These are phyloP conservation scores for Rapana venosa DNA, from an alignment of 2,888 invertebrate species.

Conservation along the genomic window DNA sequence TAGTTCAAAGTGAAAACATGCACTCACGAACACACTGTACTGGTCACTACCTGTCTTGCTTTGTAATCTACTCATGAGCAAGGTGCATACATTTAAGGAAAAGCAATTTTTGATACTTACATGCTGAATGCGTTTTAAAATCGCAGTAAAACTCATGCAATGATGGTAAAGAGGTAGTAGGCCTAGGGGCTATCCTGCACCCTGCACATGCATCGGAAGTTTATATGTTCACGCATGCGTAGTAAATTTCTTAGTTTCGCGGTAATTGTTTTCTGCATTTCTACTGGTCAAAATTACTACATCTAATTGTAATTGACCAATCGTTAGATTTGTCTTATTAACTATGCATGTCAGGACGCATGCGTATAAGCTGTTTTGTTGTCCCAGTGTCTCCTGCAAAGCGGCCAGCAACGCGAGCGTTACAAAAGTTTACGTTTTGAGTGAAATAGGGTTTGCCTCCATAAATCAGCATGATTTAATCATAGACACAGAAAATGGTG, in stretches of 20 bases:
- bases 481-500: constrained; percentile 29
- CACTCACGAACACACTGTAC: too few species aligned
- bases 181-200: too few species aligned
- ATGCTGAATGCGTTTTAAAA: not conserved
- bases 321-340: constrained; percentile 50
- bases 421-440: not conserved
- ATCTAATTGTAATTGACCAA: constrained; percentile 54
- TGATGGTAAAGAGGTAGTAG: too few species aligned
- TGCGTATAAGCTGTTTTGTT: constrained; percentile 61
- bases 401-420: not conserved
- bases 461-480: constrained; percentile 15
- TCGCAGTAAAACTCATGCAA: not conserved
- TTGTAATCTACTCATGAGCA: too few species aligned
- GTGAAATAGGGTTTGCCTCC: not conserved
- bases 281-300: constrained; percentile 54
- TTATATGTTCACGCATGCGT: constrained; percentile 58
- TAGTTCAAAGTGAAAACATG: too few species aligned
- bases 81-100: not conserved
- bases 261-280: constrained; percentile 30
- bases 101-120: not conserved
- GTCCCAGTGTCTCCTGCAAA: constrained; percentile 47
- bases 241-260: not conserved
- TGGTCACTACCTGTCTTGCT: too few species aligned
- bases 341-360: constrained; percentile 55
- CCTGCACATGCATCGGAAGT: constrained; percentile 57